Conservation (phyloP, 2,113 vertebrate genomes). For the Maylandia zebra region DNA sequence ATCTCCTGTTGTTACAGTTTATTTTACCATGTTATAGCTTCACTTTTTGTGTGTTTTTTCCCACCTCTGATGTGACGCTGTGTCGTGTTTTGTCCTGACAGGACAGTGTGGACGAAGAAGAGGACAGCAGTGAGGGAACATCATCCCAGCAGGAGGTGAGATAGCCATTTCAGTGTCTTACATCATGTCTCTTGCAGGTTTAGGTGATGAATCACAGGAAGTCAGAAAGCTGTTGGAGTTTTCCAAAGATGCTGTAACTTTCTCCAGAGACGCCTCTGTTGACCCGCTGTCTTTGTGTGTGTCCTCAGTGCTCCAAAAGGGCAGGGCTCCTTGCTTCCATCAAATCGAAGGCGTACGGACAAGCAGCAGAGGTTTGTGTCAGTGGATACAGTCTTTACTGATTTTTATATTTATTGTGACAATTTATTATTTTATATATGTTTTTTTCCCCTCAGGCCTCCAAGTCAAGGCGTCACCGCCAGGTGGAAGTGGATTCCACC, state of each 20-base stretch:
- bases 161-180: fast-evolving
- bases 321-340: constrained; percentile 79
- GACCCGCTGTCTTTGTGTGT: background rate
- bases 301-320: constrained; percentile 76
- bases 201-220: background rate
- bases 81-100: background rate
- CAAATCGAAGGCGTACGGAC: constrained; percentile 81
- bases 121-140: constrained; percentile 38
- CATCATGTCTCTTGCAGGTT: background rate
- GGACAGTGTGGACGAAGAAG: background rate
- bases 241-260: background rate
- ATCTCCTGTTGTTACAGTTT: background rate
- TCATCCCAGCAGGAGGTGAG: constrained; percentile 54
- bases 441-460: constrained; percentile 60
- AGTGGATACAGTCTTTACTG: background rate
- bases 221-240: background rate
- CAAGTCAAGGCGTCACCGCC: constrained; percentile 84
- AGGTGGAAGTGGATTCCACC: constrained; percentile 69
- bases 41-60: background rate
- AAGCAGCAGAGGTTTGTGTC: constrained; percentile 75
- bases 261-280: background rate
- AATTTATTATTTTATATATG: fast-evolving
- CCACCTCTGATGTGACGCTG: background rate
- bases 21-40: background rate
- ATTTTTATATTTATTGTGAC: background rate